Evolutionary conservation across 2,888 invertebrate species (phyloP), one percentile per base, ranked within the genome.

Genomic region (Heliconius charithonia): DNA sequence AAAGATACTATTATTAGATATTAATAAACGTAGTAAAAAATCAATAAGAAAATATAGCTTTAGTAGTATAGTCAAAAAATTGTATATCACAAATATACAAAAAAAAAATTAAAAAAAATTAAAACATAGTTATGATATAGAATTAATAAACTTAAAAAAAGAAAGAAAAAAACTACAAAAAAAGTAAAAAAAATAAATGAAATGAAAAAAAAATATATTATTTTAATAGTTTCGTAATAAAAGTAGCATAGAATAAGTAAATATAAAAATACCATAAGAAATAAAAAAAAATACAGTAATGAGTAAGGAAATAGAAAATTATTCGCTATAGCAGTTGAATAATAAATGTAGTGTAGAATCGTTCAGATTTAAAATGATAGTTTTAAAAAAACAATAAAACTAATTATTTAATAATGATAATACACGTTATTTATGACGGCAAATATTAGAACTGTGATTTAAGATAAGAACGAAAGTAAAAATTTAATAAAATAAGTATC

Each of bases 311-410:
- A 59, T 22, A 6, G 0, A n/a, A n/a, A 59, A 59, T 59, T 59
- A n/a, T 59, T 59, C 3, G 22, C 9, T 56, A 2, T 56, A 59
- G 7, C 6, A 22, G 19, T 51, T 22, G 7, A 65, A 29, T 66
- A 66, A 66, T 66, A 19, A n/a, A 66, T 19, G 22, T 66, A 32
- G 32, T 19, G 29, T 66, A 66, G 22, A 32, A 66, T 66, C 66
- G 66, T 22, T 66, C 66, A 66, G 66, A 66, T 66, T 66, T 66
- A 66, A 66, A 66, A 66, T 66, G 29, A 66, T 66, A 66, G 66
- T 9, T 66, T 19, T 66, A 12, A 22, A 16, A 65, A 29, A 65
- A n/a, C n/a, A n/a, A n/a, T n/a, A 6, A 22, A 59, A 10, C 3
- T 59, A 59, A 10, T n/a, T 10, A n/a, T n/a, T 10, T n/a, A n/a